phyloP scores from a whole-genome alignment of 2,113 vertebrate genomes.

The Peromyscus leucopus region DNA sequence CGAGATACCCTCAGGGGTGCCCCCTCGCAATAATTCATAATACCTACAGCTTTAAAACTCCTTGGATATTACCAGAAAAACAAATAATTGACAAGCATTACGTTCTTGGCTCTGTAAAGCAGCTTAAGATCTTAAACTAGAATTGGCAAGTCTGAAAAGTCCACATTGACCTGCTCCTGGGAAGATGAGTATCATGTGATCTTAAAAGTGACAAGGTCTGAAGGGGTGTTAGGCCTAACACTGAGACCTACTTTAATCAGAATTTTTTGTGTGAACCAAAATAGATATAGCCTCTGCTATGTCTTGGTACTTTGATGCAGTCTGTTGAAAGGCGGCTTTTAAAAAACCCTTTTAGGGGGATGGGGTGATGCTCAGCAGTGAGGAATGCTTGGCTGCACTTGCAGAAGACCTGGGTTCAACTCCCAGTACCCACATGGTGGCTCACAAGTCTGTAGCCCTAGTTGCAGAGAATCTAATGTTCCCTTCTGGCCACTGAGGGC shows the following conservation, averaged over 20 bases:
- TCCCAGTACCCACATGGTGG: neutral
- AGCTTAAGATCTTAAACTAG: slow-evolving; percentile 36
- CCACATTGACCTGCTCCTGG: neutral
- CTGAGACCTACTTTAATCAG: slow-evolving; percentile 12
- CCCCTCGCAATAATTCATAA: no score
- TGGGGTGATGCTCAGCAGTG: neutral
- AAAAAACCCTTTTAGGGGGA: neutral
- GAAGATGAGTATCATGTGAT: neutral
- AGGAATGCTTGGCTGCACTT: neutral
- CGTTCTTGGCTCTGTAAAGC: slow-evolving; percentile 56
- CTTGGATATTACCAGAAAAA: slow-evolving; percentile 51
- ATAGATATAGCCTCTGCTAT: neutral
- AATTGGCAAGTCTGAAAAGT: slow-evolving; percentile 9
- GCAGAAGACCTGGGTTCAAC: neutral
- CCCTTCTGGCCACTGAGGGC: neutral
- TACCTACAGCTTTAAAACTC: neutral
- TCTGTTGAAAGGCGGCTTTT: neutral
- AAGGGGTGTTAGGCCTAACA: neutral
- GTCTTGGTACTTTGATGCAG: neutral
- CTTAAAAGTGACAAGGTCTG: neutral
- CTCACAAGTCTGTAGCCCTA: neutral
- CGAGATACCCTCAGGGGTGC: no score
- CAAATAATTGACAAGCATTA: neutral
- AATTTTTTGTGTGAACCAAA: neutral
- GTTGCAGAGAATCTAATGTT: neutral